Evolutionary conservation across 2,113 vertebrate genomes (phyloP), one percentile per base, ranked within the genome.

Genomic region (Pan troglodytes): DNA sequence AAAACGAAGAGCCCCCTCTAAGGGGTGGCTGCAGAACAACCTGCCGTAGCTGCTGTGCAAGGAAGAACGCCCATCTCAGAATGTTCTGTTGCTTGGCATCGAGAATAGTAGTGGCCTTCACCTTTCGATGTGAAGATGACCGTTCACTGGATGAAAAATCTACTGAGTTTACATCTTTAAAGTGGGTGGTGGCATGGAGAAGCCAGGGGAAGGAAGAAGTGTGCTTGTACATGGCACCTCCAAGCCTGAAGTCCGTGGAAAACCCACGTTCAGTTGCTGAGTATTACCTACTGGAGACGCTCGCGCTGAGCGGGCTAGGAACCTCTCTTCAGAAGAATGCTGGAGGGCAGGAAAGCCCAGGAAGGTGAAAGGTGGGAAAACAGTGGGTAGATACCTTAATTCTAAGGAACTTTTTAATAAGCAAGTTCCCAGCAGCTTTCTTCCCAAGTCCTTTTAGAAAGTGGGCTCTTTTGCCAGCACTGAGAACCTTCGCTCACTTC

Each of bases 1-100:
- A 50, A 45, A 5, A 4, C 0, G 14, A 10, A 27, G 4, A 23
- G 3, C 43, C 10, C 1, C 8, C 45, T 72, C 13, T 27, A 18
- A 10, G 50, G 76, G 45, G 30, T 4, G 1, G 20, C 2, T 30
- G 12, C 20, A 81, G 38, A 2, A 14, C 16, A 0, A 2, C n/a
- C 2, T 18, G 64, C 4, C 22, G 2, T 3, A 8, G 38, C 40
- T 2, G 5, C 5, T 4, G 25, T 0, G 17, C 40, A 0, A 25
- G 2, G 5, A 45, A 0, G 18, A 4, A 59, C 10, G 22, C 4
- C 17, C 32, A 23, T n/a, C 76, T 64, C 14, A 11, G 20, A 6
- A 40, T 2, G 1, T 30, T 43, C 40, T 61, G 35, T 4, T 50
- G 2, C 22, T 3, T 0, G 2, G 32, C 7, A 67, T 5, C 3